Evolutionary conservation across 2,113 vertebrate genomes (phyloP).

Genomic region (Anarrhichthys ocellatus): DNA sequence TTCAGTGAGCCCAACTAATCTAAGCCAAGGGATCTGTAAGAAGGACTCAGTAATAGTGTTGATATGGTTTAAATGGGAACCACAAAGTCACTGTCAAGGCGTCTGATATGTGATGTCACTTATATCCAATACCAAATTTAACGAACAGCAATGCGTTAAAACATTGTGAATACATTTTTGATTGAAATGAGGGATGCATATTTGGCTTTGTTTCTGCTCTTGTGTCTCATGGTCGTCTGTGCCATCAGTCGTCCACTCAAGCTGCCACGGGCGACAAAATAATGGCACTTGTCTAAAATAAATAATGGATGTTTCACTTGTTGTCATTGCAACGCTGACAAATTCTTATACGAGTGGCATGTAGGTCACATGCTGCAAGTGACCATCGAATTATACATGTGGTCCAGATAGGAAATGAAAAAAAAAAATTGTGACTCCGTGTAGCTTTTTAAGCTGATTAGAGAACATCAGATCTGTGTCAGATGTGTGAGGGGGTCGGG

Average conservation of each 20-base stretch:
- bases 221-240: not conserved
- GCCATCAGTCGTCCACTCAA: not conserved
- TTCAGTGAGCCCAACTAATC: constrained; percentile 14
- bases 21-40: constrained; percentile 18
- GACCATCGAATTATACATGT: not conserved
- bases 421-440: not conserved
- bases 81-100: not conserved
- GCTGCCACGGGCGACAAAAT: constrained; percentile 28
- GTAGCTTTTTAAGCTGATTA: constrained; percentile 9
- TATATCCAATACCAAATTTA: not conserved
- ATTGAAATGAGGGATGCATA: not conserved
- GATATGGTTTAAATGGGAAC: not conserved
- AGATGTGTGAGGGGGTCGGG: not conserved
- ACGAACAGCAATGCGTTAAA: not conserved
- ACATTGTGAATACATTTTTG: not conserved
- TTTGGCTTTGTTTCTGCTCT: not conserved
- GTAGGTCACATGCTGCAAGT: constrained; percentile 18
- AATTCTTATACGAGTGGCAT: constrained; percentile 10
- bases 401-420: not conserved
- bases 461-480: constrained; percentile 28
- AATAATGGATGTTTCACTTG: constrained; percentile 9
- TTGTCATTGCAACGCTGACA: constrained; percentile 22
- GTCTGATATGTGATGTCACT: not conserved
- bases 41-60: not conserved
- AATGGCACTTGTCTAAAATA: constrained; percentile 39